Evolutionary conservation across 2,888 invertebrate genomes (phyloP).

Genomic region (Apotomis betuletana): DNA sequence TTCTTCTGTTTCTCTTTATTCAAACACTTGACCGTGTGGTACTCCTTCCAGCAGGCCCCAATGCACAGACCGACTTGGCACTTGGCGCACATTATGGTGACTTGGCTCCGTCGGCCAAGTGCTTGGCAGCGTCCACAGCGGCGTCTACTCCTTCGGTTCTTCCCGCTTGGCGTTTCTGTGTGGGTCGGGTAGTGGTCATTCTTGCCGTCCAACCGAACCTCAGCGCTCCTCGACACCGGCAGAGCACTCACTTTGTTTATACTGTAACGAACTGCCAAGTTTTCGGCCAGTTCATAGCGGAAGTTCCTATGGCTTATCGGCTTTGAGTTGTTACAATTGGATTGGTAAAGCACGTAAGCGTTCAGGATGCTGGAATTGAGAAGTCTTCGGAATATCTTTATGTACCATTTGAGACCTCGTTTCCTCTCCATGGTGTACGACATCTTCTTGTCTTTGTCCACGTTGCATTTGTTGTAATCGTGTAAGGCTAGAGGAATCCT

Average conservation of each 20-base stretch:
- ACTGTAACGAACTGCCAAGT: conserved; percentile 22
- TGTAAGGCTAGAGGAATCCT: conserved; percentile 30
- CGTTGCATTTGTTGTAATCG: conserved; percentile 39
- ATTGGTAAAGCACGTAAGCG: conserved; percentile 37
- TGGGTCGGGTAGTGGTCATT: conserved; percentile 34
- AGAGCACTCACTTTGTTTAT: background rate
- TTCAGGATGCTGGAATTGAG: conserved; percentile 36
- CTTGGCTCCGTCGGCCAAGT: conserved; percentile 34
- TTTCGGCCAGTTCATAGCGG: conserved; percentile 32
- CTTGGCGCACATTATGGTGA: conserved; percentile 31
- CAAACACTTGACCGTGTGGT: conserved; percentile 35
- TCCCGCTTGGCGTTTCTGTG: conserved; percentile 29
- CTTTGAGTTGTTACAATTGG: conserved; percentile 26
- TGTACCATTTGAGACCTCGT: conserved; percentile 40
- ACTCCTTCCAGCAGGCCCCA: conserved; percentile 34
- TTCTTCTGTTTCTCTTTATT: conserved; percentile 32
- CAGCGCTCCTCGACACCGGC: conserved; percentile 15
- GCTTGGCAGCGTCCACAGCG: conserved; percentile 36
- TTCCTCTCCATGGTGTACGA: conserved; percentile 37
- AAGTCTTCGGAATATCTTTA: conserved; percentile 33
- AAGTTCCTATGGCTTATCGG: conserved; percentile 34
- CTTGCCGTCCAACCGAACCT: conserved; percentile 32
- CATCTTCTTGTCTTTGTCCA: conserved; percentile 41
- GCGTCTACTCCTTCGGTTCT: conserved; percentile 27
- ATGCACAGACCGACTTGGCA: conserved; percentile 38